These are phyloP conservation scores for Zoroaster sp. DNA, from an alignment of 53 echinoderm and acorn worm genomes.

Conservation along the genomic window DNA sequence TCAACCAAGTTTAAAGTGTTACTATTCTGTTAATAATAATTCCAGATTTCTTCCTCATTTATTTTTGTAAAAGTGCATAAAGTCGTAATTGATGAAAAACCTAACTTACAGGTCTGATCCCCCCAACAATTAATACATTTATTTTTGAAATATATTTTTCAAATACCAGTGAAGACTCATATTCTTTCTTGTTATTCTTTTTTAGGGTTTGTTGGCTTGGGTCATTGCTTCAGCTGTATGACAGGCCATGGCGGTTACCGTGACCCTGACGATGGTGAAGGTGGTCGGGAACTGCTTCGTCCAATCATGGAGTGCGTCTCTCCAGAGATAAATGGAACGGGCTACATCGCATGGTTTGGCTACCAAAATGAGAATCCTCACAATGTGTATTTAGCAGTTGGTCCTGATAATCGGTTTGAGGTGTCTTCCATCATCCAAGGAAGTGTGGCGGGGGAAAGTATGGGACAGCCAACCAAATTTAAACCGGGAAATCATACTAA, in stretches of 20 bases:
- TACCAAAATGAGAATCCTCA: conserved; percentile 80
- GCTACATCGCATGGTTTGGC: conserved; percentile 84
- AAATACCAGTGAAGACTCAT: too few relatives aligned
- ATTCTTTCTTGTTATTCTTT: background rate
- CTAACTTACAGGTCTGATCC: too few relatives aligned
- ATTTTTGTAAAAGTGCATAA: too few relatives aligned
- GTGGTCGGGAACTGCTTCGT: conserved; percentile 51
- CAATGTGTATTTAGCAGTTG: conserved; percentile 83
- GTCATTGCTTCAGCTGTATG: conserved; percentile 71
- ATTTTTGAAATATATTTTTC: too few relatives aligned
- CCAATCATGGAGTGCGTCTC: conserved; percentile 78
- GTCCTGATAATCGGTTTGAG: conserved; percentile 80
- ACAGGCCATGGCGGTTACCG: conserved; percentile 74
- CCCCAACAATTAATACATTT: too few relatives aligned
- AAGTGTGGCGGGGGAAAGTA: conserved; percentile 47
- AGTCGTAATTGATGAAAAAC: too few relatives aligned
- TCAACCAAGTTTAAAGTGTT: too few relatives aligned
- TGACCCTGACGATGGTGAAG: conserved; percentile 78
- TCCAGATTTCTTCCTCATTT: too few relatives aligned
- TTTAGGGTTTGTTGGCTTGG: conserved; percentile 58
- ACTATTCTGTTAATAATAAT: too few relatives aligned
- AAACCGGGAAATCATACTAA: conserved; percentile 79
- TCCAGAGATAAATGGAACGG: conserved; percentile 45
- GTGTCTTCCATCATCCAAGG: conserved; percentile 7
- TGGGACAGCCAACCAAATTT: conserved; percentile 86